Evolutionary conservation across 2,888 invertebrate species (phyloP).

Genomic region (Baccha elongata): DNA sequence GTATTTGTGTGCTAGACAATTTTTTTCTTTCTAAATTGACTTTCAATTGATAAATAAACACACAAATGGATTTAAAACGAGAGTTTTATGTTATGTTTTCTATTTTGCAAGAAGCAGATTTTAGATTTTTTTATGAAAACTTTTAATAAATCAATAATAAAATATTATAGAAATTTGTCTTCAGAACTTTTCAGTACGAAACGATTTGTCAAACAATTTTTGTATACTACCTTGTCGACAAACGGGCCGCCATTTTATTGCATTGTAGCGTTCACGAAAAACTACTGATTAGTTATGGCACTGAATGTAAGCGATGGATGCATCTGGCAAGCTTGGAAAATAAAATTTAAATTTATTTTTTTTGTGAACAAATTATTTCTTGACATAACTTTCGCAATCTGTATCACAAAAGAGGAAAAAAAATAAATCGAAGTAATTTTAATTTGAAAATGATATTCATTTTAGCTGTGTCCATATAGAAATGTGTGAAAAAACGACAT

Average conservation of each 20-base stretch:
- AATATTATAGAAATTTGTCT: conserved; percentile 35
- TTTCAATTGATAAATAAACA: neutral
- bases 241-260: conserved; percentile 63
- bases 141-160: conserved; percentile 55
- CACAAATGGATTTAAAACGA: neutral
- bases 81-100: neutral
- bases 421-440: too few relatives aligned
- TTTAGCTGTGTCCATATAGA: too few relatives aligned
- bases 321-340: too few relatives aligned
- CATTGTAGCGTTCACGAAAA: conserved; percentile 5
- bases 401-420: too few relatives aligned
- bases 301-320: too few relatives aligned
- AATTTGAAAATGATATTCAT: too few relatives aligned
- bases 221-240: conserved; percentile 50
- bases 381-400: too few relatives aligned
- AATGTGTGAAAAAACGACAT: too few relatives aligned
- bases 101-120: neutral
- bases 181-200: conserved; percentile 34
- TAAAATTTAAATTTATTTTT: too few relatives aligned
- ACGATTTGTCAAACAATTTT: conserved; percentile 65
- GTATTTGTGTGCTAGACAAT: neutral
- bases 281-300: neutral
- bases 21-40: neutral
- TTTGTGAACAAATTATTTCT: too few relatives aligned
- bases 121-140: neutral